Evolutionary conservation across 2,888 invertebrate species (phyloP), one percentile per base, ranked within the genome.

Genomic region (Cephus rjabovi): DNA sequence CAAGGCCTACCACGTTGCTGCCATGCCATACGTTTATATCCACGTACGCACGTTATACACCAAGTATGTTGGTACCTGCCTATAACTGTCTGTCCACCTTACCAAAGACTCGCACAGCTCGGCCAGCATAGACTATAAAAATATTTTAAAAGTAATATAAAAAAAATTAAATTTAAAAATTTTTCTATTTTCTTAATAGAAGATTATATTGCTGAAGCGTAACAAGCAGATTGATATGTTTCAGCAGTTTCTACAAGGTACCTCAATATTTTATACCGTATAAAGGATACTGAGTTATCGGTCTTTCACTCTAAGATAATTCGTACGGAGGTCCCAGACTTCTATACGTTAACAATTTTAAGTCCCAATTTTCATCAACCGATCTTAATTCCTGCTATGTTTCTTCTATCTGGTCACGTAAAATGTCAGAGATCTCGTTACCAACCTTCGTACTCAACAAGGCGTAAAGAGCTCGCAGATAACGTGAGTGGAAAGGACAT

Each of bases 401-500:
- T 71, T 34, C 23, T 30, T 15, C 56, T 23, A 56, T 56, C 56
- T 56, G 23, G 56, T 23, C 56, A 23, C 23, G 56, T 56, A 23
- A 56, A 56, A 56, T 56, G 56, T 56, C 56, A 23, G 56, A 9
- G 56, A 56, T 56, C 56, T 56, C 23, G 9, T 56, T 56, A 56
- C 23, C 56, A 56, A 56, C 23, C 56, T 86, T 84, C 85, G 83
- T 78, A 84, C 78, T 83, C 85, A 88, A 88, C 88, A 85, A 85
- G 83, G 86, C 88, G 86, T 89, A 86, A 90, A 89, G 88, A 87
- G 85, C 85, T 86, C 81, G 79, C 82, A 82, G 90, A 89, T 89
- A 89, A 88, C 86, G 84, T 86, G 85, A 87, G 87, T 86, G 86
- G 86, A 88, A 89, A 88, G 87, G 87, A 89, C 87, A 88, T 88